Conservation (phyloP, 2,113 vertebrate genomes). For the Campylorhamphus procurvoides region DNA sequence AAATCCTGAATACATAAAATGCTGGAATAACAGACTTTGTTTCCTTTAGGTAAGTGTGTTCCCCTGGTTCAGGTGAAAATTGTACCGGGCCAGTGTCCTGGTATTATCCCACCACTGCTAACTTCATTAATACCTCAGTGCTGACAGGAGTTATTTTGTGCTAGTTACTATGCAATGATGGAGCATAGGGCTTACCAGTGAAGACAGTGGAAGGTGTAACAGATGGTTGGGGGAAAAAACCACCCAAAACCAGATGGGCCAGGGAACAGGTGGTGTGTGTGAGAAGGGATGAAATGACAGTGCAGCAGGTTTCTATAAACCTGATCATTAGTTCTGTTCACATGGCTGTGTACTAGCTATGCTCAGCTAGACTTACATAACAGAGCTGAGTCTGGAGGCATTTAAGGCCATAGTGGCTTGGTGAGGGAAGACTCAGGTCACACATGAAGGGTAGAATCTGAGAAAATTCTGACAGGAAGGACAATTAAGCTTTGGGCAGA, state of each 20-base stretch:
- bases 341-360: background rate
- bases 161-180: background rate
- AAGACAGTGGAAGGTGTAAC: background rate
- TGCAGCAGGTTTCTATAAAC: background rate
- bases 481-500: background rate
- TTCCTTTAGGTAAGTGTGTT: background rate
- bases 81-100: background rate
- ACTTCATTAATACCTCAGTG: background rate
- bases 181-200: background rate
- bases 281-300: background rate
- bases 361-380: background rate
- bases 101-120: background rate
- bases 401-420: background rate
- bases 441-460: background rate
- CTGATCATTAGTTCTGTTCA: background rate
- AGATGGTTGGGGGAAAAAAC: background rate
- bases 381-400: background rate
- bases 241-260: background rate
- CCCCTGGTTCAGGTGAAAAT: background rate
- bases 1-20: background rate
- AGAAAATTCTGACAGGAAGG: background rate
- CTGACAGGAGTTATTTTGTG: background rate
- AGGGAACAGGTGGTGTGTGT: background rate
- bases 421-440: background rate
- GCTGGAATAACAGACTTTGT: background rate